A percentile compares a stretch with the other conserved stretches of the same genome.
These are phyloP conservation scores for Gerris lacustris DNA, from an alignment of 2,888 invertebrate genomes.

Conservation along the genomic window DNA sequence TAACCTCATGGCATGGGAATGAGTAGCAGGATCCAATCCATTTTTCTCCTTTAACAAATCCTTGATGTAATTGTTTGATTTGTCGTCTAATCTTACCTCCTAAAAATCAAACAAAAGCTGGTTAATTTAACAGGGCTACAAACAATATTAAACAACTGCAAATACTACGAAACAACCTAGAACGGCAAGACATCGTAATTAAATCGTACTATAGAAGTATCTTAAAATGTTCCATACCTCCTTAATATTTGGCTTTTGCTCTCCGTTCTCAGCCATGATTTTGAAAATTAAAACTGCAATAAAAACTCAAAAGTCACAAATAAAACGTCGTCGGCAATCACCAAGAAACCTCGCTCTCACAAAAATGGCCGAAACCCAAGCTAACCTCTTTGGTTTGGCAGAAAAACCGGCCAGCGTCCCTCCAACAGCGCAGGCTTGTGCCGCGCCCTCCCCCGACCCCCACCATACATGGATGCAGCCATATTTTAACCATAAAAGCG, in stretches of 20 bases:
- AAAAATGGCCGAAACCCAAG: slow-evolving; percentile 2
- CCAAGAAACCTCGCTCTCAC: neutral
- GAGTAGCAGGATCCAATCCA: neutral
- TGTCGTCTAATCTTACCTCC: neutral
- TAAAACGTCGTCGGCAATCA: neutral
- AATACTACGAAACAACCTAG: neutral
- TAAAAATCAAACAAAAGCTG: neutral
- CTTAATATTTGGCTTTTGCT: neutral
- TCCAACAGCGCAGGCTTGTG: neutral
- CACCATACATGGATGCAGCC: neutral
- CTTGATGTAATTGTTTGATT: neutral
- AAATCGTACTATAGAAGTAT: neutral
- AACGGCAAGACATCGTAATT: neutral
- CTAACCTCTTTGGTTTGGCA: neutral
- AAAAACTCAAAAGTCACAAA: neutral
- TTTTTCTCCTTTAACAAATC: neutral
- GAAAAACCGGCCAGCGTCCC: slow-evolving; percentile 1
- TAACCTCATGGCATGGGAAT: neutral
- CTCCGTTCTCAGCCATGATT: neutral
- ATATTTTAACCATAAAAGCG: neutral
- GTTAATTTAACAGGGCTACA: neutral
- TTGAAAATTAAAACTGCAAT: neutral
- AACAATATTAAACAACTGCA: neutral
- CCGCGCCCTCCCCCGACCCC: neutral
- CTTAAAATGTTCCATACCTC: neutral